These are phyloP conservation scores for Drosophila parthenogenetica DNA, from an alignment of 2,888 invertebrate species.

Conservation along the genomic window DNA sequence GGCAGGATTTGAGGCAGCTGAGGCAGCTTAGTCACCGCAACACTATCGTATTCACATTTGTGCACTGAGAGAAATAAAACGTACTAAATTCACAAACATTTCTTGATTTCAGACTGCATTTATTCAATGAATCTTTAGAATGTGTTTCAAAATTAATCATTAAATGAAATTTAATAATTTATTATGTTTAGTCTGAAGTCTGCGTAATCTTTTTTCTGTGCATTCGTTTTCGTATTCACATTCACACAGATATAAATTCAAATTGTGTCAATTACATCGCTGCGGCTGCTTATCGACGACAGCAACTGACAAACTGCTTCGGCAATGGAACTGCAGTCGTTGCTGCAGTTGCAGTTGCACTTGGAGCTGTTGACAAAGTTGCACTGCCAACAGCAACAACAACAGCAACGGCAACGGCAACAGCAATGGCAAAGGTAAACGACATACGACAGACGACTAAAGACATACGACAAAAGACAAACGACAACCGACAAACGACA, in stretches of 20 bases:
- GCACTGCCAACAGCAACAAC: slow-evolving; percentile 34
- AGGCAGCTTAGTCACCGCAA: slow-evolving; percentile 68
- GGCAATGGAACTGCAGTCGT: slow-evolving; percentile 22
- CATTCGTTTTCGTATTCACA: slow-evolving; percentile 19
- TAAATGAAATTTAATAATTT: too few relatives aligned
- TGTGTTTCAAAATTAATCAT: too few relatives aligned
- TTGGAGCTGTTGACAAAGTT: slow-evolving; percentile 70
- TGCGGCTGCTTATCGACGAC: slow-evolving; percentile 73
- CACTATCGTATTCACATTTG: slow-evolving; percentile 19
- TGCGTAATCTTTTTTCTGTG: background rate
- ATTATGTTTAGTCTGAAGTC: too few relatives aligned
- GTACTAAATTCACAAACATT: too few relatives aligned
- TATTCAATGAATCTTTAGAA: too few relatives aligned
- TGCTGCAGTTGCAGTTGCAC: slow-evolving; percentile 38
- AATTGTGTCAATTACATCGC: slow-evolving; percentile 79
- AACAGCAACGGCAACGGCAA: background rate
- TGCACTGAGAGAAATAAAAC: background rate
- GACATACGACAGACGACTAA: slow-evolving; percentile 9
- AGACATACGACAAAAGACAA: slow-evolving; percentile 21
- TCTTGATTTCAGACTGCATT: too few relatives aligned
- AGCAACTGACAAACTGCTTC: slow-evolving; percentile 67
- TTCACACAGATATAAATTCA: slow-evolving; percentile 71
- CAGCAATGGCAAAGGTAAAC: slow-evolving; percentile 5
- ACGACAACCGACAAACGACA: slow-evolving; percentile 20
- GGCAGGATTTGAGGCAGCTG: slow-evolving; percentile 63